Conservation (phyloP, 2,797 vertebrate species). For the Phoeniculus purpureus region DNA sequence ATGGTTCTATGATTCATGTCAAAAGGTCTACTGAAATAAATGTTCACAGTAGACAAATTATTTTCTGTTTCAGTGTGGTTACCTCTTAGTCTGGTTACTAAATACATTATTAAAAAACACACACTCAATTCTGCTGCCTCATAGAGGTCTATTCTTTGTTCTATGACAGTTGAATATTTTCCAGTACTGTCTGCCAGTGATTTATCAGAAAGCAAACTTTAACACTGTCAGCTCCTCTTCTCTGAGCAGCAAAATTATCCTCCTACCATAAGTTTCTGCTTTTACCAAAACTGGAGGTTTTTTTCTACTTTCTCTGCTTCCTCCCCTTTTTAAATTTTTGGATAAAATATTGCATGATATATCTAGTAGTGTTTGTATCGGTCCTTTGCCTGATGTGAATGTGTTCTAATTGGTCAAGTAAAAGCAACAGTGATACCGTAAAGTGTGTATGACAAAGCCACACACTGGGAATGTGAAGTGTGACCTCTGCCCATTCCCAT, state of each 20-base stretch:
- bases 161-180: background rate
- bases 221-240: background rate
- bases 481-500: fast-evolving
- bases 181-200: background rate
- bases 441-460: background rate
- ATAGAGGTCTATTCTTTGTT: background rate
- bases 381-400: background rate
- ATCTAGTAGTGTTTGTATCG: background rate
- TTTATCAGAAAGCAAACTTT: background rate
- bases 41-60: background rate
- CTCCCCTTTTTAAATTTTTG: background rate
- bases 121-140: background rate
- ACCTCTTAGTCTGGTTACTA: background rate
- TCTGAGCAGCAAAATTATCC: background rate
- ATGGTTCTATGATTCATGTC: background rate
- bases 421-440: background rate
- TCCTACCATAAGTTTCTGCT: background rate
- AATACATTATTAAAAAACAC: background rate
- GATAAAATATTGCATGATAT: background rate
- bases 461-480: background rate
- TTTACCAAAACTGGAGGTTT: background rate
- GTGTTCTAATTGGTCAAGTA: background rate
- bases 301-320: background rate
- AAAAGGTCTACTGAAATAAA: background rate
- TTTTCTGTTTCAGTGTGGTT: background rate